Conservation (phyloP, 2,113 vertebrate species). For the Gavialis gangeticus region DNA sequence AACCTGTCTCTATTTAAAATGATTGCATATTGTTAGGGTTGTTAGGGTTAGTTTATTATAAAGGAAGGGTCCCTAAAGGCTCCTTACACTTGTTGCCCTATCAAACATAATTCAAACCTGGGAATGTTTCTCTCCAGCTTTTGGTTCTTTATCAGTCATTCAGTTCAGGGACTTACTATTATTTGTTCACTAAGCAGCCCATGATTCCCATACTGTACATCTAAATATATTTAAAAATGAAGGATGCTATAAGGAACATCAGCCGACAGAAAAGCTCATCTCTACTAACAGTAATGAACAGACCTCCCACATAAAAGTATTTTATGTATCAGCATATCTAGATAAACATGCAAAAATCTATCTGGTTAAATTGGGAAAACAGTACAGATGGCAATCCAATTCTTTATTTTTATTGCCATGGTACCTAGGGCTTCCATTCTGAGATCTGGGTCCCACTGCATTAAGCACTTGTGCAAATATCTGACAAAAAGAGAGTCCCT, state of each 20-base stretch:
- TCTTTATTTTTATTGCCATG: neutral
- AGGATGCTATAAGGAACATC: neutral
- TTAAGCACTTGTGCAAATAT: neutral
- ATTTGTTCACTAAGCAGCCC: neutral
- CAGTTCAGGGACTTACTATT: neutral
- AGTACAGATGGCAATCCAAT: neutral
- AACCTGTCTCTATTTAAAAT: constrained; percentile 38
- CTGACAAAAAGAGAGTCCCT: neutral
- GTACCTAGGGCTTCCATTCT: neutral
- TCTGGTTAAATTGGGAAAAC: neutral
- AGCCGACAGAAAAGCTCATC: neutral
- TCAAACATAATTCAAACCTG: constrained; percentile 22
- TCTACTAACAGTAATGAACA: neutral
- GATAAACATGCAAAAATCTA: neutral
- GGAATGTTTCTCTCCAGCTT: neutral
- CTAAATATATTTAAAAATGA: neutral
- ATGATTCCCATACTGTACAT: neutral
- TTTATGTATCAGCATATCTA: neutral
- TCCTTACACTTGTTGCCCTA: neutral
- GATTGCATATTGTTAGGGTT: constrained; percentile 8
- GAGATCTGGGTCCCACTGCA: neutral
- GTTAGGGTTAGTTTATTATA: constrained; percentile 36
- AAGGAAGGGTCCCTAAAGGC: constrained; percentile 4
- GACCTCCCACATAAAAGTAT: neutral
- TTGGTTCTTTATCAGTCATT: neutral